Evolutionary conservation across 2,797 vertebrate species (phyloP).

Genomic region (Aselliscus stoliczkanus): DNA sequence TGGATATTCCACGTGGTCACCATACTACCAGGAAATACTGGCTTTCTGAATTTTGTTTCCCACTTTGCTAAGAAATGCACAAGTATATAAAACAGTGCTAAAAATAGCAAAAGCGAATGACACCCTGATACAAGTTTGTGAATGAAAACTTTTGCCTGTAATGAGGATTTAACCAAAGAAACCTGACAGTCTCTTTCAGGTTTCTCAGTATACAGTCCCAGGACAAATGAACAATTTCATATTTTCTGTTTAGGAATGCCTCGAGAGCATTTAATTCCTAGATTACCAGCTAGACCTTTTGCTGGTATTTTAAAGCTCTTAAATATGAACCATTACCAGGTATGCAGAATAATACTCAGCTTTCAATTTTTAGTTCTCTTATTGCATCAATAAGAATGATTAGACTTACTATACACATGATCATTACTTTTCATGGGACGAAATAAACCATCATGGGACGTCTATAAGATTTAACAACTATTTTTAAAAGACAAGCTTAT

Average conservation of each 20-base stretch:
- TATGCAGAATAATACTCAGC: not conserved
- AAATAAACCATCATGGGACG: conserved; percentile 9
- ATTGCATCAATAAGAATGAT: not conserved
- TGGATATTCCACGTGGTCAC: not conserved
- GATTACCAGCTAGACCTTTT: not conserved
- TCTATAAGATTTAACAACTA: conserved; percentile 23
- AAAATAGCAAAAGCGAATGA: not conserved
- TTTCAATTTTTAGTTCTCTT: not conserved
- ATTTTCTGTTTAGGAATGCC: conserved; percentile 5
- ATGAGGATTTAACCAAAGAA: not conserved
- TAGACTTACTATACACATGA: not conserved
- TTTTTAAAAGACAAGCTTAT: conserved; percentile 36
- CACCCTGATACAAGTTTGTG: not conserved
- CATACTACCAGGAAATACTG: not conserved
- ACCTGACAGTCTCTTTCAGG: not conserved
- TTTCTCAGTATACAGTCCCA: not conserved
- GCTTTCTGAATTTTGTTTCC: conserved; percentile 20
- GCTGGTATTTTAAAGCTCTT: not conserved
- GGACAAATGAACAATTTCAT: not conserved
- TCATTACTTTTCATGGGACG: conserved; percentile 6
- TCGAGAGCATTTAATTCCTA: not conserved
- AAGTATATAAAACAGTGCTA: not conserved
- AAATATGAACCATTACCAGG: not conserved
- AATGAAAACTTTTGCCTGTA: conserved; percentile 12
- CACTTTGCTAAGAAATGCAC: conserved; percentile 16